Evolutionary conservation across 2,113 vertebrate species (phyloP).

Genomic region (Heterotilapia buettikoferi): DNA sequence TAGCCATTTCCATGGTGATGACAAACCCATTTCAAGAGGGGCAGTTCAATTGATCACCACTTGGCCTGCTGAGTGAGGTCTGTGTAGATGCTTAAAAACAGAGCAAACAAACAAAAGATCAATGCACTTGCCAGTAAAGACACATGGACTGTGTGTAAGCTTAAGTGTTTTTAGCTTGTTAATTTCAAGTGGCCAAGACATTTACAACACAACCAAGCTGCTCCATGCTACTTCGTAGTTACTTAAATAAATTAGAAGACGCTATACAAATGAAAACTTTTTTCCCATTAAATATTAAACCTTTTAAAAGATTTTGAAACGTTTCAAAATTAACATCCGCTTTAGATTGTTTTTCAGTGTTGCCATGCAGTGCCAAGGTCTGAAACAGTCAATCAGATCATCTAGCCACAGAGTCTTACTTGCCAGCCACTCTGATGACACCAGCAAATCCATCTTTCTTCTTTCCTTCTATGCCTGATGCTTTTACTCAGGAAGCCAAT

Average conservation of each 20-base stretch:
- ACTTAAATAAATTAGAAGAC: not conserved
- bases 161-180: not conserved
- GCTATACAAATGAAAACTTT: not conserved
- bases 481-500: constrained; percentile 22
- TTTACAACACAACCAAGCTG: not conserved
- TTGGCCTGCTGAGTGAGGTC: not conserved
- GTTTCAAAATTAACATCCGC: not conserved
- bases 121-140: not conserved
- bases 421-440: not conserved
- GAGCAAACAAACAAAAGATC: constrained; percentile 3
- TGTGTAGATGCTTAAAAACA: not conserved
- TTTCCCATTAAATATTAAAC: not conserved
- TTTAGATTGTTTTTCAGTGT: not conserved
- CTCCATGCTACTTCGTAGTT: not conserved
- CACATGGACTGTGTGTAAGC: not conserved
- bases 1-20: constrained; percentile 8
- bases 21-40: not conserved
- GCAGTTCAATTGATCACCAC: not conserved
- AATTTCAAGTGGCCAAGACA: not conserved
- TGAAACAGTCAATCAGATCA: not conserved
- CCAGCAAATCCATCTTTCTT: constrained; percentile 5
- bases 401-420: not conserved
- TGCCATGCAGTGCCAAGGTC: not conserved
- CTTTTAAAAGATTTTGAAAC: not conserved
- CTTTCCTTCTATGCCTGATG: not conserved